Percentiles rank a stretch among this genome's conserved stretches.
These are phyloP conservation scores for Lottia gigantea DNA, from an alignment of 2,888 invertebrate species.

Conservation along the genomic window DNA sequence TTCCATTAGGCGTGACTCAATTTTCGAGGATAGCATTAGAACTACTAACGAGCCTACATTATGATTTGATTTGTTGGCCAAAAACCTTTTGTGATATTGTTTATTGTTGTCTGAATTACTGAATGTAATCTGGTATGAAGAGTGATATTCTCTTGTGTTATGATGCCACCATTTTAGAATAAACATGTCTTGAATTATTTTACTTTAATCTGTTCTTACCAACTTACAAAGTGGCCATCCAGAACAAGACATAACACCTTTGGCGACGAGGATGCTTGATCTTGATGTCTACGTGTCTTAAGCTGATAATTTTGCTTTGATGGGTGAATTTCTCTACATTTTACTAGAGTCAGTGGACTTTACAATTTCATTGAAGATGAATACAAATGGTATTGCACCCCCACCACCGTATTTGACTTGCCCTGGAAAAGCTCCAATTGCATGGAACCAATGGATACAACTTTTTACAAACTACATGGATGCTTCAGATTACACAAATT, in stretches of 20 bases:
- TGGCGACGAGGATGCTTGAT: neutral
- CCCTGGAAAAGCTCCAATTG: neutral
- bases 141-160: no score
- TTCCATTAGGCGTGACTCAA: neutral
- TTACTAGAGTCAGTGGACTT: no score
- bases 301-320: no score
- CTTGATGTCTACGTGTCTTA: neutral
- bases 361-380: no score
- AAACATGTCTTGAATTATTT: no score
- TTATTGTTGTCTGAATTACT: no score
- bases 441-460: neutral
- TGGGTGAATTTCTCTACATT: no score
- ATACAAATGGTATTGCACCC: neutral
- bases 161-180: no score
- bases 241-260: neutral
- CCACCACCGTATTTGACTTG: neutral
- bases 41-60: slow-evolving; percentile 1
- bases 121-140: no score
- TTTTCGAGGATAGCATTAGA: neutral
- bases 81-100: no score
- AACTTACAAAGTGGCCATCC: no score
- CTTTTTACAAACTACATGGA: neutral
- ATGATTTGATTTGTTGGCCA: neutral
- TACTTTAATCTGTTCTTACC: no score
- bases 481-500: neutral